Conservation (phyloP, 2,113 vertebrate genomes). For the Cephalopterus ornatus region DNA sequence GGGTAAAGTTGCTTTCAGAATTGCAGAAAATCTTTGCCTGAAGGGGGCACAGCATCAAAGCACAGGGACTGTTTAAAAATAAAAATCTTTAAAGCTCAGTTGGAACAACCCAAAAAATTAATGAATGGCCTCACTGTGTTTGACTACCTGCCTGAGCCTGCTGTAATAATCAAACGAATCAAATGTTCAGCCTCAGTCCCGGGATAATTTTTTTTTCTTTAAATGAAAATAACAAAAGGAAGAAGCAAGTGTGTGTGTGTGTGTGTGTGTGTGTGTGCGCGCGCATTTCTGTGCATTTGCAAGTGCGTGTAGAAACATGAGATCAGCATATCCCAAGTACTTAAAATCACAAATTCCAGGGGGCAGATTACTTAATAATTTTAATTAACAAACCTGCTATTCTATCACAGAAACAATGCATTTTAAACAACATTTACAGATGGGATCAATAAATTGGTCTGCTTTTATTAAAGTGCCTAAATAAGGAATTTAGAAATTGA, state of each 20-base stretch:
- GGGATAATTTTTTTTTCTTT: not conserved
- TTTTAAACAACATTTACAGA: not conserved
- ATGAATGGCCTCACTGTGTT: not conserved
- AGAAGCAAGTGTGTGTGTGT: not conserved
- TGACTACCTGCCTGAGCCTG: not conserved
- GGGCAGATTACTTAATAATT: not conserved
- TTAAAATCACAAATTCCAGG: not conserved
- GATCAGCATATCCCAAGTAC: not conserved
- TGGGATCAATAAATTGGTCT: not conserved
- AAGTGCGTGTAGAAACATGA: not conserved
- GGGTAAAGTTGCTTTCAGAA: not conserved
- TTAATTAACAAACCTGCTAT: not conserved
- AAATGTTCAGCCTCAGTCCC: not conserved
- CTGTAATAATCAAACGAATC: constrained; percentile 2
- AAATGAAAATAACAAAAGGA: not conserved
- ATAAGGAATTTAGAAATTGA: not conserved
- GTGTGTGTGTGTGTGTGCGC: not conserved
- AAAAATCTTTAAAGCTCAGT: not conserved
- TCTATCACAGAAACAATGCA: not conserved
- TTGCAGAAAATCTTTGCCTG: not conserved
- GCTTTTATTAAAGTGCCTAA: not conserved
- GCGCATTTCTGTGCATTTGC: not conserved
- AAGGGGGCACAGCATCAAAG: not conserved
- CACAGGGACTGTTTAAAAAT: not conserved
- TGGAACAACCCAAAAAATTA: constrained; percentile 9